Evolutionary conservation across 92 coral and sea anemone genomes (phyloP).

Genomic region (Parazoanthus darwini): DNA sequence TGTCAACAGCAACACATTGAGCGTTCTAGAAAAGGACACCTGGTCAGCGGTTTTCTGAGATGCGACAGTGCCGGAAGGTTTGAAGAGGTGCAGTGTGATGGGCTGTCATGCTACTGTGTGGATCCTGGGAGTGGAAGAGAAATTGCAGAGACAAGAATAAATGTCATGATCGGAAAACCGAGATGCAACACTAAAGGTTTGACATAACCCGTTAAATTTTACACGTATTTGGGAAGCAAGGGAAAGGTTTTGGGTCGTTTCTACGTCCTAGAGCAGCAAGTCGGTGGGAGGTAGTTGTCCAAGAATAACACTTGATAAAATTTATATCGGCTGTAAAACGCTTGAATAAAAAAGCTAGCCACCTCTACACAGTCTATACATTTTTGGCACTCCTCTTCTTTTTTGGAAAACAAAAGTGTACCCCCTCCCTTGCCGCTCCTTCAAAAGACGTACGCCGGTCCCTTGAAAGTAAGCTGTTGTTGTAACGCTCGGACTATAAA

Average conservation of each 20-base stretch:
- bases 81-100: conserved; percentile 65
- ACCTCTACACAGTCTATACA: no score
- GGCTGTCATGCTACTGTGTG: conserved; percentile 68
- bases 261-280: neutral
- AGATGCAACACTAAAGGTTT: conserved; percentile 66
- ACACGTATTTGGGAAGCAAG: neutral
- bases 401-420: no score
- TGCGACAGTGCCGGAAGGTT: conserved; percentile 68
- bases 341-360: no score
- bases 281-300: neutral
- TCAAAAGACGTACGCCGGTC: no score
- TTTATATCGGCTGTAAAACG: no score
- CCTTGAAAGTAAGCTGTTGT: no score
- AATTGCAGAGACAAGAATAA: conserved; percentile 57
- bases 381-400: no score
- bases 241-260: neutral
- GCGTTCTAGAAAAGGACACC: conserved; percentile 42
- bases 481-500: no score
- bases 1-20: conserved; percentile 69
- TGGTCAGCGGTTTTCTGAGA: conserved; percentile 41
- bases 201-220: no score
- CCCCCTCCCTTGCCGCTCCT: no score
- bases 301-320: no score
- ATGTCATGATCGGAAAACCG: conserved; percentile 59
- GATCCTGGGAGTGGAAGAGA: conserved; percentile 62